These are phyloP conservation scores for Astreopora myriophthalma DNA, from an alignment of 64 coral and sea anemone genomes.

Conservation along the genomic window DNA sequence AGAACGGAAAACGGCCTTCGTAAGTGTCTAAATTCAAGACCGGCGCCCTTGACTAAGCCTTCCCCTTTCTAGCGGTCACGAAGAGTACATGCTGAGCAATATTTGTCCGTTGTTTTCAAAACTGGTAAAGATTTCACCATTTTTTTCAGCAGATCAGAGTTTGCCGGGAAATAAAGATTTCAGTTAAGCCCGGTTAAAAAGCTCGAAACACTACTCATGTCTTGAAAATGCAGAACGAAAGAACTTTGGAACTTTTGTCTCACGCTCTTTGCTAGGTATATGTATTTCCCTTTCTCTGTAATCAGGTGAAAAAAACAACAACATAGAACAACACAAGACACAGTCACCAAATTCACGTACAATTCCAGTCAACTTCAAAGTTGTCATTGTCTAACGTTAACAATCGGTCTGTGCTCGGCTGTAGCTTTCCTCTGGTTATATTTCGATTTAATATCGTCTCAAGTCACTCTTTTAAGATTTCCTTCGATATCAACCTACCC, in stretches of 20 bases:
- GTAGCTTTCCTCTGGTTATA: no score
- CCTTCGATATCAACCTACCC: background rate
- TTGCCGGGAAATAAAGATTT: background rate
- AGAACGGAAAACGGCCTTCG: background rate
- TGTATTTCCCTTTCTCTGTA: no score
- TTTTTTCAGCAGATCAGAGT: background rate
- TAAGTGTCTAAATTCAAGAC: background rate
- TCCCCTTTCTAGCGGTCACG: background rate
- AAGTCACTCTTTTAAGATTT: background rate
- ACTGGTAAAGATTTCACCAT: background rate
- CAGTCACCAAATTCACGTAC: no score
- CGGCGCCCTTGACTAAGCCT: background rate
- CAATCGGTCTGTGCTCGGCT: no score
- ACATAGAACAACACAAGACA: no score
- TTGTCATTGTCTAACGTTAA: no score
- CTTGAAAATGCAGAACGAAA: background rate
- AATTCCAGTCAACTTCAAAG: no score
- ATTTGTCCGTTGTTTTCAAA: background rate
- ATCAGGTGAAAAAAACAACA: no score
- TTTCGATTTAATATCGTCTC: background rate
- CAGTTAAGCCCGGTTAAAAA: background rate
- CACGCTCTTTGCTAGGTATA: background rate
- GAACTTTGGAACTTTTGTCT: background rate
- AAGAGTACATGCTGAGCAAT: background rate
- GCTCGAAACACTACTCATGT: background rate